Evolutionary conservation across 2,797 vertebrate genomes (phyloP).

Genomic region (Microctenopoma lineatum): DNA sequence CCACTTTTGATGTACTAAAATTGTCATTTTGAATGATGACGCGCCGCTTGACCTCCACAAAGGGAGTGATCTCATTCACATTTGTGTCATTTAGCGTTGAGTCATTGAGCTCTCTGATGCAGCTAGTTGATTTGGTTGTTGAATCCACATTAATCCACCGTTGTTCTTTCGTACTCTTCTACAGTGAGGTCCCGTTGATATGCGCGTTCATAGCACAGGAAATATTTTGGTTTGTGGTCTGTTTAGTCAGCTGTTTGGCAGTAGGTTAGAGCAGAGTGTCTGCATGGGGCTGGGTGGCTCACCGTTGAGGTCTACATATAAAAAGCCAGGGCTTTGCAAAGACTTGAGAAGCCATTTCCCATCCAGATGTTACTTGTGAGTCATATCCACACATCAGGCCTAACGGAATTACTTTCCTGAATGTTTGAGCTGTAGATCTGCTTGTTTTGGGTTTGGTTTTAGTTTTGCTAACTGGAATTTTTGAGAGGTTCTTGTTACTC

Average conservation of each 20-base stretch:
- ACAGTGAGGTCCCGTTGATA: conserved; percentile 39
- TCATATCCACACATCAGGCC: conserved; percentile 56
- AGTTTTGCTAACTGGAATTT: conserved; percentile 63
- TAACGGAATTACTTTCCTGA: conserved; percentile 45
- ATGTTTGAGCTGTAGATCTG: conserved; percentile 43
- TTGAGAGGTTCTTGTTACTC: conserved; percentile 77
- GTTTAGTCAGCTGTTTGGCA: conserved; percentile 67
- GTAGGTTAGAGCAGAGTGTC: conserved; percentile 39
- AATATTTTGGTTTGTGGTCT: conserved; percentile 39
- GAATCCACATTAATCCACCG: conserved; percentile 31
- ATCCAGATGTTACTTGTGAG: conserved; percentile 51
- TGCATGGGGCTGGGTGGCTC: conserved; percentile 38
- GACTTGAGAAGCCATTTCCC: conserved; percentile 70
- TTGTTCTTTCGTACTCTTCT: conserved; percentile 18
- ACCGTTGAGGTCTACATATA: conserved; percentile 41
- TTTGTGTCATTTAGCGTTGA: conserved; percentile 57
- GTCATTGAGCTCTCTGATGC: conserved; percentile 44
- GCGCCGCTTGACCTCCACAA: conserved; percentile 46
- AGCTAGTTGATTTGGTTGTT: conserved; percentile 43
- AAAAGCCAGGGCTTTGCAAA: conserved; percentile 59
- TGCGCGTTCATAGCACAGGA: conserved; percentile 45
- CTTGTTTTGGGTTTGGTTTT: conserved; percentile 50
- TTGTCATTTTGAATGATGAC: conserved; percentile 51
- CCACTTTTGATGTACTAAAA: conserved; percentile 48
- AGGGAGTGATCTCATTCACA: conserved; percentile 42